These are phyloP conservation scores for Echiichthys vipera DNA, from an alignment of 2,797 vertebrate species.

Conservation along the genomic window DNA sequence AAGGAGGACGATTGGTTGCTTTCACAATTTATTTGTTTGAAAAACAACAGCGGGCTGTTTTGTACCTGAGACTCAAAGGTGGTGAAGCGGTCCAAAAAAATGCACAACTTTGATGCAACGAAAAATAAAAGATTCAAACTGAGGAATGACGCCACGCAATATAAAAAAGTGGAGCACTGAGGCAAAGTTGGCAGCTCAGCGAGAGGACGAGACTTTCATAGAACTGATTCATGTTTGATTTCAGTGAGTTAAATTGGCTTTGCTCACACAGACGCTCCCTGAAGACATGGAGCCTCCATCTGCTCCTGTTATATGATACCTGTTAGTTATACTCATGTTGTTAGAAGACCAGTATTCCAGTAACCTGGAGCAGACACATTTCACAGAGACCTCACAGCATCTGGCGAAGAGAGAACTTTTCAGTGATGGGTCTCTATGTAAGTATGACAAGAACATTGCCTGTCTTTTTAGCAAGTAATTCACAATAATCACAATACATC, in stretches of 20 bases:
- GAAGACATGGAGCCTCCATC: constrained; percentile 66
- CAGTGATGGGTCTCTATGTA: too few relatives aligned
- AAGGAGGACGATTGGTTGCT: constrained; percentile 69
- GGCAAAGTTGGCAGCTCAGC: constrained; percentile 55
- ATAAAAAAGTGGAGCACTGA: constrained; percentile 40
- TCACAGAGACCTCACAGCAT: background rate
- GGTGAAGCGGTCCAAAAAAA: constrained; percentile 28
- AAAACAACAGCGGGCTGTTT: constrained; percentile 54
- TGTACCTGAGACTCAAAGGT: constrained; percentile 46
- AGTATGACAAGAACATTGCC: too few relatives aligned
- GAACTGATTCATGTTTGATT: constrained; percentile 59
- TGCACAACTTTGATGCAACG: constrained; percentile 8
- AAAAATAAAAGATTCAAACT: constrained; percentile 43
- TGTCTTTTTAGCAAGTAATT: too few relatives aligned
- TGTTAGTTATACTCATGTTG: constrained; percentile 37
- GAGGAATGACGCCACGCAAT: constrained; percentile 28
- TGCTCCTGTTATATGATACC: constrained; percentile 58
- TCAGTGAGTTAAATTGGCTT: constrained; percentile 44
- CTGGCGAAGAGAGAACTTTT: background rate
- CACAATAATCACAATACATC: too few relatives aligned
- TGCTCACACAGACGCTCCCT: constrained; percentile 48
- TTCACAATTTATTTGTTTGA: constrained; percentile 74
- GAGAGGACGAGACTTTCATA: constrained; percentile 51
- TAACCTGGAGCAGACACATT: constrained; percentile 18
- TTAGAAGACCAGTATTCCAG: constrained; percentile 38